Conservation (phyloP, 2,797 vertebrate genomes). For the Syngnathus rostellatus region DNA sequence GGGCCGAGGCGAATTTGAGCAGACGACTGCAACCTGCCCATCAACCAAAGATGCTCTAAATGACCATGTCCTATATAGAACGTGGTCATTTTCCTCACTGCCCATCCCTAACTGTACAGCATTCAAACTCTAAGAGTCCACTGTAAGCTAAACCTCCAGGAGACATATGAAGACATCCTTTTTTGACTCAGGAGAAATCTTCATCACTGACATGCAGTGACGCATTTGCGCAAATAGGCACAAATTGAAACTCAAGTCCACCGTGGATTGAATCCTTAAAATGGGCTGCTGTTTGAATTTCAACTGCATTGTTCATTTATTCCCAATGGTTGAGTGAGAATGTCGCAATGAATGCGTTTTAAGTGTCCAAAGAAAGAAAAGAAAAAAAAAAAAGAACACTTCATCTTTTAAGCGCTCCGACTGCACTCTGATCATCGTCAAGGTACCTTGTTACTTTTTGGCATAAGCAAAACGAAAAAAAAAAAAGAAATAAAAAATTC, state of each 20-base stretch:
- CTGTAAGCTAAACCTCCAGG: not conserved
- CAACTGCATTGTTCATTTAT: not conserved
- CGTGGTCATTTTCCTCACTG: not conserved
- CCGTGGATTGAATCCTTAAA: not conserved
- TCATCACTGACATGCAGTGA: not conserved
- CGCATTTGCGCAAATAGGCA: not conserved
- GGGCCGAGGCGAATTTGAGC: not conserved
- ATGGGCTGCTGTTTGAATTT: not conserved
- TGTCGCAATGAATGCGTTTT: not conserved
- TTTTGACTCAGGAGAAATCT: not conserved
- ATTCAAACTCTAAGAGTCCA: not conserved
- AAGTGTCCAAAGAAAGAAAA: conserved; percentile 1
- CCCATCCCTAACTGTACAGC: not conserved
- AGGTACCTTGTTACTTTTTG: conserved; percentile 54
- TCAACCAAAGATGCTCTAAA: conserved; percentile 30
- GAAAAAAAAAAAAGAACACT: not conserved
- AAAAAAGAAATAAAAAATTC: conserved; percentile 3
- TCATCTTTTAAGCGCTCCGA: conserved; percentile 14
- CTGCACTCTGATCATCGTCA: conserved; percentile 39
- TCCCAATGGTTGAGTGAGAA: not conserved
- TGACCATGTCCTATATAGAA: conserved; percentile 4
- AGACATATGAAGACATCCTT: not conserved
- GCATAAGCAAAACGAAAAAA: conserved; percentile 58
- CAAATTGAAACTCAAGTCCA: not conserved
- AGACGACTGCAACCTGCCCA: not conserved